Evolutionary conservation across 2,113 vertebrate genomes (phyloP).

Genomic region (Cyrtonyx montezumae): DNA sequence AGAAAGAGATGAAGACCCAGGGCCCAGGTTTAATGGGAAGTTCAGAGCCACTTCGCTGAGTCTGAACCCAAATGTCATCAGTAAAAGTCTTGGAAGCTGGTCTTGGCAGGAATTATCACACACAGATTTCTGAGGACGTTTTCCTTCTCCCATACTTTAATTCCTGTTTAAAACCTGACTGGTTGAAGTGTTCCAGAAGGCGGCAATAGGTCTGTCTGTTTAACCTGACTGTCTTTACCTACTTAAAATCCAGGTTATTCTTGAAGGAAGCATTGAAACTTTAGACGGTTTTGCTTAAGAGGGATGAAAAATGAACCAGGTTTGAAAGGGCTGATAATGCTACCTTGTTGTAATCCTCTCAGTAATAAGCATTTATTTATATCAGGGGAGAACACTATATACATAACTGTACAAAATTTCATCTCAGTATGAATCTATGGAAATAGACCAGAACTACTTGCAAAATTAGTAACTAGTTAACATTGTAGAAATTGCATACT

Average conservation of each 20-base stretch:
- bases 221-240: not conserved
- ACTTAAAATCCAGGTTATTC: not conserved
- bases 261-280: not conserved
- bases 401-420: not conserved
- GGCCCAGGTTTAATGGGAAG: constrained; percentile 49
- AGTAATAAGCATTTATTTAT: not conserved
- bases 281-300: not conserved
- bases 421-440: not conserved
- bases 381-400: not conserved
- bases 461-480: not conserved
- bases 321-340: not conserved
- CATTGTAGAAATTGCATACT: not conserved
- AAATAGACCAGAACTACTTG: not conserved
- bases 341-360: not conserved
- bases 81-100: constrained; percentile 28
- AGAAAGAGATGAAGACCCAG: constrained; percentile 59
- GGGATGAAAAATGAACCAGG: not conserved
- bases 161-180: not conserved
- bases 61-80: constrained; percentile 40
- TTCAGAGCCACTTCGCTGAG: constrained; percentile 27
- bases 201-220: not conserved
- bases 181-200: not conserved
- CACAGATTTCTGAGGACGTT: not conserved
- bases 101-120: constrained; percentile 11
- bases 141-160: not conserved